Evolutionary conservation across 2,888 invertebrate species (phyloP).

Genomic region (Hesperia comma): DNA sequence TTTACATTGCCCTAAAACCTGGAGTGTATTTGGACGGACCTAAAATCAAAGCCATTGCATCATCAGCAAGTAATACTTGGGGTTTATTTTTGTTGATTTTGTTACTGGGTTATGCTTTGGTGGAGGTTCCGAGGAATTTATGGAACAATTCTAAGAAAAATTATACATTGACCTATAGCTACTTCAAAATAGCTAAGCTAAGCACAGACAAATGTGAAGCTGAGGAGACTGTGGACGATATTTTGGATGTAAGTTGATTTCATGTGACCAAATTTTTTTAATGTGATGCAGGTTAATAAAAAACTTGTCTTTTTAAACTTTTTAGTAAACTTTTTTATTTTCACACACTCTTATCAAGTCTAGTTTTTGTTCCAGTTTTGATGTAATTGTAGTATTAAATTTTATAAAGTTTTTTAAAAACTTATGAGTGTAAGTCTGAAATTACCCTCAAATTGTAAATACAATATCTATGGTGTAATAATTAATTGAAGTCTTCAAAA

Average conservation of each 20-base stretch:
- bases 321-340: too few relatives aligned
- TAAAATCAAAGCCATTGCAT: constrained; percentile 97
- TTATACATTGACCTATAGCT: constrained; percentile 92
- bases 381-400: too few relatives aligned
- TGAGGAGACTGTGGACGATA: constrained; percentile 97
- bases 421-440: too few relatives aligned
- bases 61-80: constrained; percentile 99
- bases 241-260: constrained; percentile 88
- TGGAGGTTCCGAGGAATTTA: constrained; percentile 95
- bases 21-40: constrained; percentile 95
- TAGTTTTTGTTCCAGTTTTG: too few relatives aligned
- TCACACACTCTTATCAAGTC: too few relatives aligned
- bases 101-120: constrained; percentile 95
- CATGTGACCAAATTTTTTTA: too few relatives aligned
- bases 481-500: too few relatives aligned
- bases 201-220: constrained; percentile 98
- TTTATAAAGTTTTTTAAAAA: too few relatives aligned
- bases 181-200: constrained; percentile 97
- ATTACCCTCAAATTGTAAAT: too few relatives aligned
- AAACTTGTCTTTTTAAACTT: too few relatives aligned
- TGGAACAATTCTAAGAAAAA: constrained; percentile 96
- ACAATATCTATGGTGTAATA: too few relatives aligned
- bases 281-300: too few relatives aligned
- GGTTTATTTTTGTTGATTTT: constrained; percentile 97
- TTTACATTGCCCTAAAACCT: constrained; percentile 96